These are phyloP conservation scores for Schmidtea mediterranea DNA, from an alignment of 1,140 invertebrate genomes.

Conservation along the genomic window DNA sequence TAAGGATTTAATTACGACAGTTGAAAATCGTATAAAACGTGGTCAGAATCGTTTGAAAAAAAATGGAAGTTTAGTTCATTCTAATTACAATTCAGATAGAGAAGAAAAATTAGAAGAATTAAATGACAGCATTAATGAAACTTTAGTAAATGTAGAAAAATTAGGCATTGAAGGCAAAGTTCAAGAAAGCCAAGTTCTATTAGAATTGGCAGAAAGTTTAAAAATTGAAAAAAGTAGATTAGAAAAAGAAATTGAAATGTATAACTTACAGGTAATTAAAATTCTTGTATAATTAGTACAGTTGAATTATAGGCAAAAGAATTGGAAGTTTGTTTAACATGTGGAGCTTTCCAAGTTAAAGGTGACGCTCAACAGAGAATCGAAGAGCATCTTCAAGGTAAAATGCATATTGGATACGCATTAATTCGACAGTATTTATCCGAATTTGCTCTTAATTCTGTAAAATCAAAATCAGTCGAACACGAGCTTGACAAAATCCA, in stretches of 20 bases:
- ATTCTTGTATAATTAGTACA: not conserved
- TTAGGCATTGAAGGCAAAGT: slow-evolving; percentile 78
- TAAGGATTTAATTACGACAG: slow-evolving; percentile 66
- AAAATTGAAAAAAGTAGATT: slow-evolving; percentile 43
- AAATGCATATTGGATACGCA: slow-evolving; percentile 66
- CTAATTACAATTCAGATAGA: not conserved
- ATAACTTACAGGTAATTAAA: not conserved
- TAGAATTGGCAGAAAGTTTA: slow-evolving; percentile 75
- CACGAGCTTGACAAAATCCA: too few relatives aligned
- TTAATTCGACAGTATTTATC: not conserved
- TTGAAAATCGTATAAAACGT: slow-evolving; percentile 68
- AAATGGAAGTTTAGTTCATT: not conserved
- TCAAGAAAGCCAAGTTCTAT: slow-evolving; percentile 71
- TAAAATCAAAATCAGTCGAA: too few relatives aligned
- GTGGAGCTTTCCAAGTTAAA: slow-evolving; percentile 75
- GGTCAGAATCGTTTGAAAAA: slow-evolving; percentile 51
- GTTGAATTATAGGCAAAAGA: slow-evolving; percentile 35
- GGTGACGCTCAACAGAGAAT: slow-evolving; percentile 82
- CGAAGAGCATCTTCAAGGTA: slow-evolving; percentile 85
- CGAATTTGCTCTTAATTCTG: too few relatives aligned
- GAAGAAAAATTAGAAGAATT: slow-evolving; percentile 1
- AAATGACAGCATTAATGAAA: not conserved
- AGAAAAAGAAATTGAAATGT: not conserved
- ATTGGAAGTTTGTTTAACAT: slow-evolving; percentile 95
- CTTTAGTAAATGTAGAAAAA: slow-evolving; percentile 36